Conservation (phyloP, 1,140 invertebrate genomes). For the Plectrocnemia conspersa region DNA sequence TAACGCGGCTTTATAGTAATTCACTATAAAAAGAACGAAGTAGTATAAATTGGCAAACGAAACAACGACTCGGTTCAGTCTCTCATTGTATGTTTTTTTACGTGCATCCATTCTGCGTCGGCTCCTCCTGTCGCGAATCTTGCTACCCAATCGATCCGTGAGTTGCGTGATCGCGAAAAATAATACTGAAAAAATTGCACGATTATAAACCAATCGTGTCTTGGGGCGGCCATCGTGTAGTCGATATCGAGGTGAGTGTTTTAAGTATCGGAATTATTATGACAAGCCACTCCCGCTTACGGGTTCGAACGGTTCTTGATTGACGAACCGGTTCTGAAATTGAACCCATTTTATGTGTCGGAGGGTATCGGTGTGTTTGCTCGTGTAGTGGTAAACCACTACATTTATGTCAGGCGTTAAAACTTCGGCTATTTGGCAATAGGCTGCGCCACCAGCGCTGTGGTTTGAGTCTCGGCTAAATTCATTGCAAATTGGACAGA, state of each 20-base stretch:
- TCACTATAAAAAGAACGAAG: conserved; percentile 32
- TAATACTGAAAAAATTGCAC: too few relatives aligned
- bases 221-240: too few relatives aligned
- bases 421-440: conserved; percentile 23
- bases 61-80: conserved; percentile 28
- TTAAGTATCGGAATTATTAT: too few relatives aligned
- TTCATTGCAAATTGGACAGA: too few relatives aligned
- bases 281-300: neutral
- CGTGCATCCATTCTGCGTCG: conserved; percentile 27
- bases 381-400: neutral
- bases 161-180: too few relatives aligned
- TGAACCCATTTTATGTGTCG: neutral
- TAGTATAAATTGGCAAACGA: conserved; percentile 32
- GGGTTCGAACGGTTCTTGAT: neutral
- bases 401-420: conserved; percentile 6
- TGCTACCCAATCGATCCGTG: too few relatives aligned
- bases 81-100: conserved; percentile 28
- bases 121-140: neutral
- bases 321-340: conserved; percentile 2
- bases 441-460: conserved; percentile 13
- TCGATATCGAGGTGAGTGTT: too few relatives aligned
- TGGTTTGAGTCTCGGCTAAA: conserved; percentile 23
- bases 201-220: too few relatives aligned
- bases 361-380: neutral
- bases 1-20: conserved; percentile 28